Conservation (phyloP, 2,888 invertebrate genomes). For the Chrysotoxum bicinctum region DNA sequence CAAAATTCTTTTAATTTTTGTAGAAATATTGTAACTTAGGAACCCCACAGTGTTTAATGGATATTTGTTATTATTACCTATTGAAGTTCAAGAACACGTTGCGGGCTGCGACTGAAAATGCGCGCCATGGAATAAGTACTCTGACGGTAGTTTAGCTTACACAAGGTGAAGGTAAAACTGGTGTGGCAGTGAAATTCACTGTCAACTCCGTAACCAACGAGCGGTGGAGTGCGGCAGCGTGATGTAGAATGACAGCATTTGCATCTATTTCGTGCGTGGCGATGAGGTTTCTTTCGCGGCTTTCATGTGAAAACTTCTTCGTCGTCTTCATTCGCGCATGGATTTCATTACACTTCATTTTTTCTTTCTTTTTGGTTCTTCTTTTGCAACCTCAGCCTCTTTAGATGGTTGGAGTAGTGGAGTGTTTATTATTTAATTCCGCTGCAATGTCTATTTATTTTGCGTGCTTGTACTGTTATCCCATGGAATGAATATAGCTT, state of each 20-base stretch:
- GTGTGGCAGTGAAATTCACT: conserved; percentile 51
- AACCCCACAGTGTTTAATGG: conserved; percentile 25
- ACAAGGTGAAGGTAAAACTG: conserved; percentile 64
- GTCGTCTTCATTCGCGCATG: not conserved
- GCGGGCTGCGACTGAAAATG: not conserved
- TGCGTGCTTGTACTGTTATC: conserved; percentile 50
- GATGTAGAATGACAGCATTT: conserved; percentile 21
- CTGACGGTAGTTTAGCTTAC: conserved; percentile 1
- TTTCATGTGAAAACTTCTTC: conserved; percentile 7
- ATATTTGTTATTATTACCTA: not conserved
- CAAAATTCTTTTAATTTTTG: too few species aligned
- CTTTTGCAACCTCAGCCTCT: not conserved
- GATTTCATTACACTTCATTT: not conserved
- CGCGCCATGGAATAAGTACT: conserved; percentile 9
- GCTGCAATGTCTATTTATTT: conserved; percentile 49
- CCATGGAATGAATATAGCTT: conserved; percentile 13
- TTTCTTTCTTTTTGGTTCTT: not conserved
- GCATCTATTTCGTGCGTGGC: conserved; percentile 24
- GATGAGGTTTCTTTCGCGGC: conserved; percentile 21
- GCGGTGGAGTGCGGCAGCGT: conserved; percentile 2
- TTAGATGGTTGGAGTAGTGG: not conserved
- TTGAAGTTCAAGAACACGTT: conserved; percentile 34
- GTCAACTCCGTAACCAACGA: conserved; percentile 22
- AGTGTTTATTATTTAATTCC: conserved; percentile 57
- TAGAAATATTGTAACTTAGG: not conserved